phyloP scores from a whole-genome alignment of 2,888 invertebrate genomes.

The Caenorhabditis wallacei region DNA sequence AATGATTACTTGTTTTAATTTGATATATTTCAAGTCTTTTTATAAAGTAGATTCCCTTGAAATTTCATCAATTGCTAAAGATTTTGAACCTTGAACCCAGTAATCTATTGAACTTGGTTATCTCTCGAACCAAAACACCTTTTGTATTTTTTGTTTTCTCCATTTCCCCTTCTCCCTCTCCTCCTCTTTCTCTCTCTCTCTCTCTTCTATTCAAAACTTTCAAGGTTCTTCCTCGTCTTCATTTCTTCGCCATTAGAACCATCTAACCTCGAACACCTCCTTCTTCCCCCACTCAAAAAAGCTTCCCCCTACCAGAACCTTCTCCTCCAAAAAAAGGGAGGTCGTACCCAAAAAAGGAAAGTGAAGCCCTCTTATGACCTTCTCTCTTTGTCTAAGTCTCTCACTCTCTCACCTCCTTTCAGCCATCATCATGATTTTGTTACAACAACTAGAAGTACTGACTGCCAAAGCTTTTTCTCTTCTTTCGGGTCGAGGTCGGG shows the following conservation, averaged over 20 bases:
- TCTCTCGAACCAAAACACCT: neutral
- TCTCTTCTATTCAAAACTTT: slow-evolving; percentile 1
- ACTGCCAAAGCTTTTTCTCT: slow-evolving; percentile 11
- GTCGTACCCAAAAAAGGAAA: slow-evolving; percentile 20
- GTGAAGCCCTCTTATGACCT: slow-evolving; percentile 37
- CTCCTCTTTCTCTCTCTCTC: neutral
- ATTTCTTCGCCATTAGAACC: slow-evolving; percentile 2
- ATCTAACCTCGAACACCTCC: slow-evolving; percentile 23
- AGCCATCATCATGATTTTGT: slow-evolving; percentile 23
- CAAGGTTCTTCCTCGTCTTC: slow-evolving; percentile 24
- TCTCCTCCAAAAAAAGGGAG: slow-evolving; percentile 30
- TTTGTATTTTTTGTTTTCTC: neutral
- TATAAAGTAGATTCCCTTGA: too few species aligned
- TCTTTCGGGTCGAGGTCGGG: slow-evolving; percentile 25
- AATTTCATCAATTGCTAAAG: too few species aligned
- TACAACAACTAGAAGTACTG: slow-evolving; percentile 28
- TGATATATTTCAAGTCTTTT: too few species aligned
- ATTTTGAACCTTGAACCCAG: neutral
- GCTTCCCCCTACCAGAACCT: slow-evolving; percentile 2
- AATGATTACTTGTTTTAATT: too few species aligned
- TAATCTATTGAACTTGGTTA: neutral
- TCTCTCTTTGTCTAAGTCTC: slow-evolving; percentile 24
- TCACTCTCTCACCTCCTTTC: neutral
- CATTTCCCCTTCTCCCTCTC: neutral
- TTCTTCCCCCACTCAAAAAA: too few species aligned